Evolutionary conservation across 2,797 vertebrate genomes (phyloP).

Genomic region (Staurois parvus): DNA sequence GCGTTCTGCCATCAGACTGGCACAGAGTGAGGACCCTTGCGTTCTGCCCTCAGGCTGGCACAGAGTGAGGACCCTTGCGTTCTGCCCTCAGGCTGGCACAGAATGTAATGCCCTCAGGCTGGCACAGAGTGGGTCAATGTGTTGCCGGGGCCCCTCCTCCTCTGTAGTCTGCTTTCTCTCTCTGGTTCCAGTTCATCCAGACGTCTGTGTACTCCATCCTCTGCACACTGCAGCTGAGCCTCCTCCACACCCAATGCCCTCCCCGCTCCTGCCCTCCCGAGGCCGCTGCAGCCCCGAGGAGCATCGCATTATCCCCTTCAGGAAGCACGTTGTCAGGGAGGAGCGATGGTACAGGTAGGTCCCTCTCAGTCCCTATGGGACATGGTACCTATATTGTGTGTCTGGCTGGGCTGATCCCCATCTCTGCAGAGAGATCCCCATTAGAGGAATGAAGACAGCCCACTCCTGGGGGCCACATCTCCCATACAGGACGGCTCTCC

Average conservation of each 20-base stretch:
- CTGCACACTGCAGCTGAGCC: slow-evolving; percentile 5
- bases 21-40: too few species aligned
- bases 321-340: slow-evolving; percentile 49
- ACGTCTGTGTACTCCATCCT: slow-evolving; percentile 1
- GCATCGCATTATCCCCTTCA: slow-evolving; percentile 42
- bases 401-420: too few species aligned
- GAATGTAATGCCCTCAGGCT: background rate
- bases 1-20: too few species aligned
- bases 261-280: slow-evolving; percentile 42
- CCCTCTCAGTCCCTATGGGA: background rate
- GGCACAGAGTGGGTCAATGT: background rate
- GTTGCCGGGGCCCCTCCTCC: background rate
- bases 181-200: background rate
- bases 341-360: slow-evolving; percentile 49
- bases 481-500: too few species aligned
- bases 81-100: background rate
- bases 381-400: too few species aligned
- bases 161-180: background rate
- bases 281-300: slow-evolving; percentile 12
- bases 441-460: too few species aligned
- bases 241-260: slow-evolving; percentile 44
- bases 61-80: background rate
- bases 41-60: too few species aligned
- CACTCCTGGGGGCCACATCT: too few species aligned
- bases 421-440: background rate